These are phyloP conservation scores for Chymomyza procnemis DNA, from an alignment of 2,888 invertebrate genomes.

Conservation along the genomic window DNA sequence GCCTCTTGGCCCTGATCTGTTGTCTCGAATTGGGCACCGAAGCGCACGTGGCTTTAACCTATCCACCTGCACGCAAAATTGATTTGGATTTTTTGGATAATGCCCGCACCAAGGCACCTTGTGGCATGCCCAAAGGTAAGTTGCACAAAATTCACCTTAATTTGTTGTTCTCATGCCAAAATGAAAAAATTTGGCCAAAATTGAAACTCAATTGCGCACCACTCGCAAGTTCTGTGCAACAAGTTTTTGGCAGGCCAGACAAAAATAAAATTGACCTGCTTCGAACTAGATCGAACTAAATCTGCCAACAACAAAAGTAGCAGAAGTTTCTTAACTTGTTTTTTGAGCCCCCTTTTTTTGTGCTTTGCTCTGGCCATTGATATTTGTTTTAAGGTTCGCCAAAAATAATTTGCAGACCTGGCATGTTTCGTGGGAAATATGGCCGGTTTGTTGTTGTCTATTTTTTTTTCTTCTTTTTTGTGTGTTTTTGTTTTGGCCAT, in stretches of 20 bases:
- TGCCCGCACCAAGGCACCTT: slow-evolving; percentile 91
- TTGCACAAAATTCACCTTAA: slow-evolving; percentile 19
- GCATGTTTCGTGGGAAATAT: slow-evolving; percentile 59
- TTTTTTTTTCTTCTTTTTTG: slow-evolving; percentile 18
- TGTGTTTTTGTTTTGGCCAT: slow-evolving; percentile 13
- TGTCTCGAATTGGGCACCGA: slow-evolving; percentile 38
- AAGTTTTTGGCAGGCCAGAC: background rate
- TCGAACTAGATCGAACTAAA: background rate
- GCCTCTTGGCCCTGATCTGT: slow-evolving; percentile 28
- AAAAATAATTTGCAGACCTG: slow-evolving; percentile 29
- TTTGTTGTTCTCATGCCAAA: slow-evolving; percentile 46
- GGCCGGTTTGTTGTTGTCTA: slow-evolving; percentile 48
- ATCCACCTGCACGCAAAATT: slow-evolving; percentile 91
- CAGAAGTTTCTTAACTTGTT: slow-evolving; percentile 2
- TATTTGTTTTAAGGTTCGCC: slow-evolving; percentile 33
- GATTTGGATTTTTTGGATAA: slow-evolving; percentile 96
- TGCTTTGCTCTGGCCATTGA: slow-evolving; percentile 5
- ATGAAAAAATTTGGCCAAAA: background rate
- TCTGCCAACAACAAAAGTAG: background rate
- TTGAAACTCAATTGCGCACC: background rate
- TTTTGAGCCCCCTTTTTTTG: slow-evolving; percentile 3
- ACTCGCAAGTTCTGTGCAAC: background rate
- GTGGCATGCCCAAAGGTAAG: slow-evolving; percentile 97
- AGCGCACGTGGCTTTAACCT: slow-evolving; percentile 91
- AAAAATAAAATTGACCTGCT: slow-evolving; percentile 7